phyloP scores from a whole-genome alignment of 2,797 vertebrate genomes.

The Anabacerthia variegaticeps region DNA sequence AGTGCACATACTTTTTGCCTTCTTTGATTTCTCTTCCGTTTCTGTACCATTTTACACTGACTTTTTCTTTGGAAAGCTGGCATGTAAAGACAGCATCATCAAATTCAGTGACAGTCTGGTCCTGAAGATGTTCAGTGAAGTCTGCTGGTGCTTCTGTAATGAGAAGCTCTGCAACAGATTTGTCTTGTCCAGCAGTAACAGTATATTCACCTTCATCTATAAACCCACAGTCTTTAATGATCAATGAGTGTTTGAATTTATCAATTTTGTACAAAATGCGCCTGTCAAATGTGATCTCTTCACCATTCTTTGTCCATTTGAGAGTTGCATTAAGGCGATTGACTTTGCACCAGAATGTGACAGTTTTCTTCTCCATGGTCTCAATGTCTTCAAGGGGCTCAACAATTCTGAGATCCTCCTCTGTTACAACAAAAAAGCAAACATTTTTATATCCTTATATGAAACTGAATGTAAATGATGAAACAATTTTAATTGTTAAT shows the following conservation, averaged over 20 bases:
- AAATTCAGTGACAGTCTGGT: conserved; percentile 95
- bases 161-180: conserved; percentile 91
- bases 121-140: conserved; percentile 88
- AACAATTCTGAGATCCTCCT: conserved; percentile 91
- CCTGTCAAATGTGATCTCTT: conserved; percentile 87
- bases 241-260: conserved; percentile 93
- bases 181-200: conserved; percentile 87
- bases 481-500: background rate
- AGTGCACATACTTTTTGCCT: conserved; percentile 86
- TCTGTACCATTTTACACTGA: conserved; percentile 93
- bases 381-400: conserved; percentile 94
- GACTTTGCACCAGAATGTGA: conserved; percentile 95
- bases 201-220: conserved; percentile 94
- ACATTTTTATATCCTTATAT: background rate
- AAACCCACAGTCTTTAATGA: conserved; percentile 92
- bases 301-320: conserved; percentile 91
- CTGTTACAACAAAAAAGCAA: conserved; percentile 71
- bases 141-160: conserved; percentile 96
- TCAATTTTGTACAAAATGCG: conserved; percentile 89
- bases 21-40: conserved; percentile 96
- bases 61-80: conserved; percentile 93
- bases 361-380: conserved; percentile 94
- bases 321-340: conserved; percentile 90
- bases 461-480: background rate
- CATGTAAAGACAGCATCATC: conserved; percentile 93